Evolutionary conservation across 2,888 invertebrate genomes (phyloP).

Genomic region (Pachliopta kotzebuea): DNA sequence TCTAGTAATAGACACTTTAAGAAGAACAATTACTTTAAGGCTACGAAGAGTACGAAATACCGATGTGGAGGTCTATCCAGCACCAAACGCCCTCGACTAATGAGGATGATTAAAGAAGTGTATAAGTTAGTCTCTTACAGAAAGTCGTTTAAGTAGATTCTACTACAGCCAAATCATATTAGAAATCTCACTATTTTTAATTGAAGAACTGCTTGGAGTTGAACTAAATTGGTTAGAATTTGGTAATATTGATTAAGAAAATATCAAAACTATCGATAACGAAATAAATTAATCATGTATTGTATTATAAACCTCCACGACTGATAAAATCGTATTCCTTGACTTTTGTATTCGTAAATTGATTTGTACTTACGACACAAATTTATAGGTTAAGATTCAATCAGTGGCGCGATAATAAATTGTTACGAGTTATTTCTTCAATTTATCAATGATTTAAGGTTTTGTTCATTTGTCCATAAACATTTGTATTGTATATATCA

Average conservation of each 20-base stretch:
- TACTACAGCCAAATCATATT: no score
- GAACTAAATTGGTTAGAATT: no score
- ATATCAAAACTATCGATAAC: no score
- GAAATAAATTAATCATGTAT: no score
- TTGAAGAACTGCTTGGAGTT: no score
- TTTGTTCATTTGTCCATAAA: slow-evolving; percentile 7
- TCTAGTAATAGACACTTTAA: no score
- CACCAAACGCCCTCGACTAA: no score
- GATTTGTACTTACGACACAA: slow-evolving; percentile 26
- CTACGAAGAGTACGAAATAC: no score
- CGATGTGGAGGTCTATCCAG: no score
- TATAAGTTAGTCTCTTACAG: not conserved
- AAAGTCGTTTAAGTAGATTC: not conserved
- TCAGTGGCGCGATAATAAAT: slow-evolving; percentile 29
- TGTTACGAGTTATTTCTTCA: slow-evolving; percentile 17
- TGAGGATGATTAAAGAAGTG: not conserved
- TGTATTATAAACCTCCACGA: slow-evolving; percentile 15
- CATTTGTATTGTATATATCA: not conserved
- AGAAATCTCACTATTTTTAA: no score
- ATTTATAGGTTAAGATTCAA: slow-evolving; percentile 31
- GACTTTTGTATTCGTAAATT: slow-evolving; percentile 22
- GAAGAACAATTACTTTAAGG: no score
- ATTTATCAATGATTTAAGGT: slow-evolving; percentile 26
- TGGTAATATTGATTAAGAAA: no score
- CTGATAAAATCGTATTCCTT: slow-evolving; percentile 8